A percentile compares a stretch with the other conserved stretches of the same genome.
Conservation (phyloP, 2,888 invertebrate genomes). For the Drosophila subsilvestris region DNA sequence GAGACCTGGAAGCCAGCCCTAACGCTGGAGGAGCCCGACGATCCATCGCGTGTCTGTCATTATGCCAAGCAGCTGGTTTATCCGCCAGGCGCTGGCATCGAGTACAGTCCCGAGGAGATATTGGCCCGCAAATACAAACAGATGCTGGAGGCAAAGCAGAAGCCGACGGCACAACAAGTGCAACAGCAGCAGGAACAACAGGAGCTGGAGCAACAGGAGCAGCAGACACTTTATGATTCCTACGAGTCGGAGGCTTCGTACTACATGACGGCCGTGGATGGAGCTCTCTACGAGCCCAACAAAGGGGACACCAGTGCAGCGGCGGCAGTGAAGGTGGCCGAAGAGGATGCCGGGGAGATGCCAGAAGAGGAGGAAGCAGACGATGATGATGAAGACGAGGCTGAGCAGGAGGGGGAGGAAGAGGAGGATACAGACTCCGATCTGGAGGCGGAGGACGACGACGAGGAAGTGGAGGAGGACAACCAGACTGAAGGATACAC, state of each 20-base stretch:
- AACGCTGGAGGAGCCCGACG: constrained; percentile 83
- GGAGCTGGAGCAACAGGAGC: constrained; percentile 45
- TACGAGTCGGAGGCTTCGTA: constrained; percentile 59
- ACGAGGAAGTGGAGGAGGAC: constrained; percentile 57
- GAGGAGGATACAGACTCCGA: constrained; percentile 22
- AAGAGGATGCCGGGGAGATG: constrained; percentile 39
- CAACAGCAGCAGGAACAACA: constrained; percentile 41
- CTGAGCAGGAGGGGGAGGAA: constrained; percentile 52
- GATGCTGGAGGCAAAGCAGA: constrained; percentile 45
- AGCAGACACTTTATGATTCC: constrained; percentile 48
- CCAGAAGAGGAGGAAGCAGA: constrained; percentile 36
- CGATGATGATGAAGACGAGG: constrained; percentile 47
- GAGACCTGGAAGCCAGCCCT: constrained; percentile 84
- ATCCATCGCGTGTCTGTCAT: constrained; percentile 82
- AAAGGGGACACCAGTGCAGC: constrained; percentile 20
- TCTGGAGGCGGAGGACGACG: constrained; percentile 28
- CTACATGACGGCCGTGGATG: constrained; percentile 61
- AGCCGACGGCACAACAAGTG: constrained; percentile 36
- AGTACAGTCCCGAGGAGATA: constrained; percentile 84
- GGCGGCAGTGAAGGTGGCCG: constrained; percentile 37
- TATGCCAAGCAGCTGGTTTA: constrained; percentile 83
- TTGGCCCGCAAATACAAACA: constrained; percentile 75
- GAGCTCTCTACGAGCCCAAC: constrained; percentile 48
- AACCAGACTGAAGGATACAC: constrained; percentile 49
- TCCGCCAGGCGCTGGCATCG: constrained; percentile 80